Base-by-base conservation (phyloP, 2,113 vertebrate species). In the Butorides virescens region DNA sequence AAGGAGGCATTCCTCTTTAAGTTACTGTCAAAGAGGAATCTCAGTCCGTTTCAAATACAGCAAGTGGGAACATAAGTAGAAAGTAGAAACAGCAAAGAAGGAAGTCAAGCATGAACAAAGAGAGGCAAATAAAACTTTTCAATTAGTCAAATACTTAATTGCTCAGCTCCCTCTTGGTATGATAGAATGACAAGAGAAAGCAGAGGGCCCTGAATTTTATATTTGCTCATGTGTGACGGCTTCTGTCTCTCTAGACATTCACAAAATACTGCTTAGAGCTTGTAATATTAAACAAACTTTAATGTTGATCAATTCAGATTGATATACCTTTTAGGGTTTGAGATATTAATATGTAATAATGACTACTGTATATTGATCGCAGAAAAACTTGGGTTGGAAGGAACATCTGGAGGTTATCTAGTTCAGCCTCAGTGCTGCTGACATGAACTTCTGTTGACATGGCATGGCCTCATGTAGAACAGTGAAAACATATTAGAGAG, bases 91-190 rank as follows among this genome's bases (percentile, higher is more conserved):
- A 90, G 21, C 49, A 83, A 90, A 73, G 70, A 86, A 92, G 30
- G 50, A 93, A 90, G 39, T 72, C 65, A 91, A 94, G 77, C 77
- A 62, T 88, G 47, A 93, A 83, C 17, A 83, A 61, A 89, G 19
- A 79, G 26, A 90, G 4, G 34, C 25, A 95, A 92, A 88, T 55
- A 93, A 82, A 76, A 78, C 19, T 90, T 92, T 94, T 86, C 79
- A 92, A 82, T 96, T 88, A 92, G 76, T 91, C 65, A 91, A 44
- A 87, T 81, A 56, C 39, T 90, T 93, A 89, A 83, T 67, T 86
- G 50, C 20, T 91, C 44, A 62, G 17, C 39, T 84, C 55, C 44
- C 79, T 86, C 70, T 61, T 65, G 89, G 76, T 91, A 23, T 0
- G 13, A 63, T 6, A 79, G 61, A 95, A 89, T 85, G 80, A 92